Base-by-base conservation (phyloP, 2,888 invertebrate species). In the Rotaria socialis region DNA sequence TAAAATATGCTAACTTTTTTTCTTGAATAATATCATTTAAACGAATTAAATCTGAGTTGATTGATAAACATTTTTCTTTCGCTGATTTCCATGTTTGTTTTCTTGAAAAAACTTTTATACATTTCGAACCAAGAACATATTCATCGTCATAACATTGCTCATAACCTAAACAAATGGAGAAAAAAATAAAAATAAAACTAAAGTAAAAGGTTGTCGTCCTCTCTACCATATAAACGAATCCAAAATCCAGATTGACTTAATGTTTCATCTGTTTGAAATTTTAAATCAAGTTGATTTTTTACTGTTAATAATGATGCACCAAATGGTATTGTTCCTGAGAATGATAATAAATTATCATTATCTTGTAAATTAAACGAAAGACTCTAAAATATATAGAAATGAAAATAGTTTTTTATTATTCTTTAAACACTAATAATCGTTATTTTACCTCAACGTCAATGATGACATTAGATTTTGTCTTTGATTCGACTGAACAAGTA, bases 231-330 rank as follows among this genome's bases (percentile, higher is more conserved):
- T 67, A 67, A 35, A 27, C 67, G n/a, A 67, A 67, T 67, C 86
- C 86, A 86, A 75, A 86, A 86, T 47, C 86, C 86, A 19, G 84
- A 60, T 58, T 86, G 84, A 75, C 84, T 84, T 47, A 86, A 47
- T 35, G 86, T 27, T 24, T 86, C 86, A 56, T 86, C 86, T 43
- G 86, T 86, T 4, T 50, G 84, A 67, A 86, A 86, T n/a, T 67
- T 84, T 14, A 86, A n/a, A 47, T 41, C 19, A 35, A 52, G 67
- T 14, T 67, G 67, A 41, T 60, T 60, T 74, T 75, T 55, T 27
- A 24, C n/a, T 11, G 14, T 56, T 19, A 86, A 14, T 41, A 52
- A 35, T 19, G 84, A 84, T 43, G 84, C 84, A 50, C 86, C 86
- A 35, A 86, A 24, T 56, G 67, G 50, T 14, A 86, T 67, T 43